These are phyloP conservation scores for Erinaceus europaeus DNA, from an alignment of 2,113 vertebrate species.

Conservation along the genomic window DNA sequence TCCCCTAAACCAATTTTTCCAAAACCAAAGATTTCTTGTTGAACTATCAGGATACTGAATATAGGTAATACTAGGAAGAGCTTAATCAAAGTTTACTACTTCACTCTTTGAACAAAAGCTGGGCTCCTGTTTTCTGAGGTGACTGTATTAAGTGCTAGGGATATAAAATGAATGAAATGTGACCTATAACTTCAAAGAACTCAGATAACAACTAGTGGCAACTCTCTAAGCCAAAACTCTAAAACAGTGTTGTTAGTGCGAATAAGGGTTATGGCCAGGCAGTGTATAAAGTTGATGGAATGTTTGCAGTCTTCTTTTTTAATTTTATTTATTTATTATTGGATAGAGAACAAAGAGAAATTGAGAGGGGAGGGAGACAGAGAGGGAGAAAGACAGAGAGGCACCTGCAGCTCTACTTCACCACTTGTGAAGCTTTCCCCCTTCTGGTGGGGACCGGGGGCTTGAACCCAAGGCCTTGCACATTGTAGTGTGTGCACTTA, in stretches of 20 bases:
- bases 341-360: too few relatives aligned
- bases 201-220: not conserved
- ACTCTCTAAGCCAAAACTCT: not conserved
- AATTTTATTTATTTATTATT: too few relatives aligned
- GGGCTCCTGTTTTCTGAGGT: not conserved
- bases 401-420: too few relatives aligned
- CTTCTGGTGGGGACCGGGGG: too few relatives aligned
- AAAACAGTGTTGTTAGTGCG: not conserved
- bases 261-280: not conserved
- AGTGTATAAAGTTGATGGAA: not conserved
- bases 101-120: not conserved
- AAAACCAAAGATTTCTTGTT: conserved; percentile 17
- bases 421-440: too few relatives aligned
- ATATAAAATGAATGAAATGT: not conserved
- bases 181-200: not conserved
- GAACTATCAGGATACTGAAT: not conserved
- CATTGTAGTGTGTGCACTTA: too few relatives aligned
- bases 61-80: not conserved
- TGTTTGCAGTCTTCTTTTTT: not conserved
- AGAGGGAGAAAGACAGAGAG: too few relatives aligned
- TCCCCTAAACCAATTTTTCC: not conserved
- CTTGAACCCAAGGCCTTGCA: too few relatives aligned
- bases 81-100: not conserved
- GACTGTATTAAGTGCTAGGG: not conserved
- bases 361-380: too few relatives aligned